A percentile compares a stretch with the other conserved stretches of the same genome.
These are phyloP conservation scores for Podarcis lilfordi DNA, from an alignment of 2,797 vertebrate genomes.

Conservation along the genomic window DNA sequence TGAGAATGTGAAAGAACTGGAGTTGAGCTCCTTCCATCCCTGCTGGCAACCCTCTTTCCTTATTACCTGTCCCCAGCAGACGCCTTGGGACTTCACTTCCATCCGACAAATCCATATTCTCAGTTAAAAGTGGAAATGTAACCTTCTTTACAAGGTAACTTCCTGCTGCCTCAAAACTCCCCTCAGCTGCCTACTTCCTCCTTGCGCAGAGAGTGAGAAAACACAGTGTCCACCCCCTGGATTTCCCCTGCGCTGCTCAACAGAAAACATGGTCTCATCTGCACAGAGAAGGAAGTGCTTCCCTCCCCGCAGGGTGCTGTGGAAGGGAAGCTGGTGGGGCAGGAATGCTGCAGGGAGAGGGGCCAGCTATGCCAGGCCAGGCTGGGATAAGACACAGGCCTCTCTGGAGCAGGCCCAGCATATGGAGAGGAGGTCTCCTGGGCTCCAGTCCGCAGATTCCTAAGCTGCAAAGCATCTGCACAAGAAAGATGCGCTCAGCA, in stretches of 20 bases:
- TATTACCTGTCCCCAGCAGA: not conserved
- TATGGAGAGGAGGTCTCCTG: not conserved
- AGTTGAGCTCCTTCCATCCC: no score
- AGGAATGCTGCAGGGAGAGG: not conserved
- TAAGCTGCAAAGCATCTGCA: not conserved
- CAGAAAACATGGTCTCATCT: not conserved
- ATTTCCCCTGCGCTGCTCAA: not conserved
- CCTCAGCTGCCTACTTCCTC: not conserved
- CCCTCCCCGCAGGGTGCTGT: not conserved
- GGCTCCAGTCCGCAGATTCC: slow-evolving; percentile 19
- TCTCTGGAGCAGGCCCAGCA: not conserved
- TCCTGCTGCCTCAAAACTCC: not conserved
- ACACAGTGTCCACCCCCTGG: not conserved
- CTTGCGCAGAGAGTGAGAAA: not conserved
- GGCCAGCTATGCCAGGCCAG: not conserved
- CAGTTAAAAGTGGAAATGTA: not conserved
- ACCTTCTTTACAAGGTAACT: not conserved
- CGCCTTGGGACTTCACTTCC: not conserved
- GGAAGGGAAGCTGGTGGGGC: not conserved
- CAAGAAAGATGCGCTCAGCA: not conserved
- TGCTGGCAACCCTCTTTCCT: not conserved
- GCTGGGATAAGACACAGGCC: not conserved
- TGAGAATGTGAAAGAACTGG: no score
- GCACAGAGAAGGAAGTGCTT: not conserved
- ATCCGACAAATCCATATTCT: not conserved